Evolutionary conservation across 2,113 vertebrate genomes (phyloP), one percentile per base, ranked within the genome.

Genomic region (Plecotus auritus): DNA sequence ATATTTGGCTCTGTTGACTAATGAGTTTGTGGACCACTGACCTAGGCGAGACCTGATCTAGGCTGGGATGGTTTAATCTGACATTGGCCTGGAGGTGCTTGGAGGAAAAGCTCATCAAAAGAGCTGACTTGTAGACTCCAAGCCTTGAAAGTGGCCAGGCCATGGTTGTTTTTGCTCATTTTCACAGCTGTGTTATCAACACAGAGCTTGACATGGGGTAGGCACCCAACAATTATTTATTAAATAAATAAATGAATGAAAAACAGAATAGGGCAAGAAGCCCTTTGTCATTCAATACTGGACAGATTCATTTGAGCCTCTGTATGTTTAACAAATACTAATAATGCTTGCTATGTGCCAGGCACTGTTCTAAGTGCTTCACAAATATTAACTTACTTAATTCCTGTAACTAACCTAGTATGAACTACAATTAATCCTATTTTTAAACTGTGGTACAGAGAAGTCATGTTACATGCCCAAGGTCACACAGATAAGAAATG

Each of bases 381-480:
- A 12, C 86, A 95, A 96, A 96, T 94, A 93, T 78, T 92, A 89
- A 91, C 80, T 84, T 64, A 59, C 45, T 96, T 49, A 91, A 77
- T 91, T 91, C 69, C 74, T 17, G 17, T 61, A 91, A 85, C 42
- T 93, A 10, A 45, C 87, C 32, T 42, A 18, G 86, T 80, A 32
- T 4, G 18, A 5, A 16, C 64, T 72, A 12, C 51, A 42, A 9
- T 92, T 59, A 59, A 83, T n/a, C 30, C 37, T 51, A 81, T 74
- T 88, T 82, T 73, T 73, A 92, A 80, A 77, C 45, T 2, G 37
- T 88, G 42, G 20, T 56, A 54, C n/a, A 35, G 64, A 74, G 61
- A 88, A 82, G 32, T 76, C 49, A 26, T 30, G 8, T 66, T 67
- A 45, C 54, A 91, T 59, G 42, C 28, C 51, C 78, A 70, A 92